A percentile compares a stretch with the other conserved stretches of the same genome.
These are phyloP conservation scores for Rhinoptilus africanus DNA, from an alignment of 2,113 vertebrate genomes.

Conservation along the genomic window DNA sequence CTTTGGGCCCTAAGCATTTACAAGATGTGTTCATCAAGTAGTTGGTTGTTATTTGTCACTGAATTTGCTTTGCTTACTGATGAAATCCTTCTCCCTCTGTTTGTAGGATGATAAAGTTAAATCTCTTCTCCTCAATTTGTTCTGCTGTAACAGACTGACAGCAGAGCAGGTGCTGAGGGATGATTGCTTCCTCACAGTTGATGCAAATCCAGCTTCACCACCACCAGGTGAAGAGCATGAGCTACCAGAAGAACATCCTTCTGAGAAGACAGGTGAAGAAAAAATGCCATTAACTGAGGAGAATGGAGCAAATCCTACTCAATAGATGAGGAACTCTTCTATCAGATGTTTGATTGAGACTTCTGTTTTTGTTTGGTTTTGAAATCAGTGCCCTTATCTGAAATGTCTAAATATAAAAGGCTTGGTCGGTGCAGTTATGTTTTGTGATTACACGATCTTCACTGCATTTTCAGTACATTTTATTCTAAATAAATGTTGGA, in stretches of 20 bases:
- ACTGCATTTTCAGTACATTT: background rate
- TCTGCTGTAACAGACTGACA: conserved; percentile 63
- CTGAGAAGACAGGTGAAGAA: background rate
- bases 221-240: conserved; percentile 18
- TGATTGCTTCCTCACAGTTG: conserved; percentile 59
- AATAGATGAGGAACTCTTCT: background rate
- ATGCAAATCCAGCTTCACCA: background rate
- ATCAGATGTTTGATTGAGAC: background rate
- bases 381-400: background rate
- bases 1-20: background rate
- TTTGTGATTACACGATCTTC: background rate
- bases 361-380: conserved; percentile 5
- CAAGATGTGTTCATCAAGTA: background rate
- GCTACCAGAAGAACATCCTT: background rate
- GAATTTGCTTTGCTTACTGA: background rate
- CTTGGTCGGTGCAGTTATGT: background rate
- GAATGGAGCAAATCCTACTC: background rate
- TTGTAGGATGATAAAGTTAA: conserved; percentile 71
- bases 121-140: conserved; percentile 67
- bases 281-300: background rate
- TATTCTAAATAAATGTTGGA: background rate
- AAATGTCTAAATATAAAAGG: background rate
- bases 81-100: conserved; percentile 6
- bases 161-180: conserved; percentile 70
- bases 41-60: background rate